Evolutionary conservation across 2,797 vertebrate genomes (phyloP), one percentile per base, ranked within the genome.

Genomic region (Australoheros facetus): DNA sequence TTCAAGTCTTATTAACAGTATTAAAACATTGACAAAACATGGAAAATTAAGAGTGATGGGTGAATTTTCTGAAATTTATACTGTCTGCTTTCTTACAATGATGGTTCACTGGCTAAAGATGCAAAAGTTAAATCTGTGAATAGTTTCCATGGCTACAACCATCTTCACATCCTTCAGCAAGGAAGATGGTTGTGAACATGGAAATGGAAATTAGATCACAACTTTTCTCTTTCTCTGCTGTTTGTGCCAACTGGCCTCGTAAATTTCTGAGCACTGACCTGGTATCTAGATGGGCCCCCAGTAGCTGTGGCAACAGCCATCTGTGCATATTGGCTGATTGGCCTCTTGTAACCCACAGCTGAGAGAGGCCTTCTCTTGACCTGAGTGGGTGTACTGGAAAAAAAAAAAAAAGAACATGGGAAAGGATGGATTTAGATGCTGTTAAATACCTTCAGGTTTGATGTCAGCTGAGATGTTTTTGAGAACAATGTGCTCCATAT

Each of bases 271-370:
- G 23, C 73, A 78, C 96, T 88, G 90, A 99, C 98, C 96, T 97
- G 94, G 91, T 99, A 99, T 92, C 98, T 95, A 7, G 95, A 96
- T 23, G 97, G 97, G 55, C 96, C 92, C 7, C 97, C 97, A 77
- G 97, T 96, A 79, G 97, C 96, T 3, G 97, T 96, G 85, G 97
- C 96, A 80, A 97, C 98, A 86, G 97, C 98, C 89, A 97, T 96
- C 55, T 98, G 96, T 76, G 98, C 98, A 30, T 97, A 97, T 19
- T 99, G 97, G 94, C 98, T 99, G 93, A 98, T 97, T 53, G 98
- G 98, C 72, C 98, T 96, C 95, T 99, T 99, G 95, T 98, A 97
- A 77, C 98, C 98, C 79, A 97, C 97, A 0, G 97, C 97, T 0
- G 98, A 99, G 2, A 95, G 95, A 1, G 98, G 97, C 54, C 98